Base-by-base conservation (phyloP, 2,113 vertebrate genomes). In the Coregonus clupeaformis region DNA sequence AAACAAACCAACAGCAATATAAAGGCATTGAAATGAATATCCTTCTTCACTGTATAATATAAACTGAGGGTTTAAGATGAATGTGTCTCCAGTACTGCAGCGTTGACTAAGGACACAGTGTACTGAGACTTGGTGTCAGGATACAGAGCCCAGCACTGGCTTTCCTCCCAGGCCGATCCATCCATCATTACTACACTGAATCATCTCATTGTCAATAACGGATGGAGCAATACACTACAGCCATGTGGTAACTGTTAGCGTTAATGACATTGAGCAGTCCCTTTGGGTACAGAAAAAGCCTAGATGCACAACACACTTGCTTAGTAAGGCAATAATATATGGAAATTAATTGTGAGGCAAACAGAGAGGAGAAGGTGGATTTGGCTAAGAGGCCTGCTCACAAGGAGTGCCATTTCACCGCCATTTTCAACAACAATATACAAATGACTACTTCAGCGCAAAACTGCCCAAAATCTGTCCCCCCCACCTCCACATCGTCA, bases 261-360 rank as follows among this genome's bases (percentile, higher is more conserved):
- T 84, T 90, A 90, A 92, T 93, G 92, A 94, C 91, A 93, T 90
- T 91, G 91, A 93, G 87, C 84, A 84, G 80, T 89, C 88, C 90
- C 91, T 91, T 87, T 80, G 89, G 89, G 90, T 87, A 84, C 62
- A 77, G 79, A 85, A 81, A 87, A 88, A 85, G 82, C 81, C 85
- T 73, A 83, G 79, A 77, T 57, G 63, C 81, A 73, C 69, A 74
- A 85, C 85, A 88, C 87, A 82, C 32, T 87, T 90, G 91, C 90
- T 92, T 92, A 92, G 89, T 83, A 82, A 87, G 84, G 89, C 90
- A 92, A 89, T 91, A 91, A 86, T 85, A 83, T 88, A 90, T 90
- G 86, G 85, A 92, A 42, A 91, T 90, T 84, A 71, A 79, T 76
- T 71, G 42, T 83, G 36, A 73, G 77, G 73, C 73, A 65, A 64